Base-by-base conservation (phyloP, 37 sponge, comb jelly and placozoan genomes). In the Bolinopsis microptera region DNA sequence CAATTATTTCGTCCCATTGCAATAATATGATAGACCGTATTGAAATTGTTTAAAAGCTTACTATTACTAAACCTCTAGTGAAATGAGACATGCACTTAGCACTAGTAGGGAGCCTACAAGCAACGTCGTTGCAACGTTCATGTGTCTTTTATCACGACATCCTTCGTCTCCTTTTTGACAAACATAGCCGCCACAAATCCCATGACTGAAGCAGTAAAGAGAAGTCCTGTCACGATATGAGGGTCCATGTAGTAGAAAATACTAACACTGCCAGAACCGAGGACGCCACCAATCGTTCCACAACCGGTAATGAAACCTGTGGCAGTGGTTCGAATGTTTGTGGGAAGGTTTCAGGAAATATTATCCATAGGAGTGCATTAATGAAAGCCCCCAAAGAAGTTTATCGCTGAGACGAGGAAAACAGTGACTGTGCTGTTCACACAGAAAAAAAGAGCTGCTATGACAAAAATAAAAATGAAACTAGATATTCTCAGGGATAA, bases 121-220 rank as follows among this genome's bases (percentile, higher is more conserved):
- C n/a, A n/a, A n/a, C n/a, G n/a, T n/a, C n/a, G n/a, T n/a, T n/a
- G n/a, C n/a, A n/a, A n/a, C n/a, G n/a, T n/a, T n/a, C n/a, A n/a
- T n/a, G 38, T 35, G 22, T 82, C 83, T 35, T 24, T 35, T 2
- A 82, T 21, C 2, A 30, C 38, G 23, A 82, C 38, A 35, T 82
- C 83, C 38, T 82, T 82, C 8, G 83, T 82, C 38, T 35, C 38
- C 38, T 82, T 82, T 3, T 82, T 82, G 38, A 34, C 13, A 9
- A 82, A 9, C 83, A 82, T 9, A 23, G 83, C 5, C 5, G 8
- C 38, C 1, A 82, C 30, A 30, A 82, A 35, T 82, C 37, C 38
- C 38, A 82, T 18, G 23, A 32, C 38, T 32, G 37, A 36, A 1
- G 38, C 35, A 36, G 38, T 35, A 35, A 32, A 3, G 37, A 82